phyloP scores from a whole-genome alignment of 1,140 invertebrate genomes.

The Diabrotica virgifera region DNA sequence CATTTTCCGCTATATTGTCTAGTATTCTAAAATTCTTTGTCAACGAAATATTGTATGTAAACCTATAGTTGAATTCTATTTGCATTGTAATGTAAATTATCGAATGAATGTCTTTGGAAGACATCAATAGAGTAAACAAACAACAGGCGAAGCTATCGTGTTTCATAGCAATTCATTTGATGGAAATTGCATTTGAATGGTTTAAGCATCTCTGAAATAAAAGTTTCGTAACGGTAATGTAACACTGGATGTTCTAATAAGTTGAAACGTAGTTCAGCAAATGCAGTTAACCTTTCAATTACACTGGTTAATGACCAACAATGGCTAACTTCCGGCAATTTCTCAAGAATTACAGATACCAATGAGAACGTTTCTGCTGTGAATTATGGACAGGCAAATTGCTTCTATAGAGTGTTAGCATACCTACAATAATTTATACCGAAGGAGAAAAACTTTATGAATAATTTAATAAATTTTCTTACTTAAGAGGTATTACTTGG shows the following conservation, averaged over 20 bases:
- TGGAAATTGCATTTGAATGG: background rate
- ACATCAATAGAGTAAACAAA: too few species aligned
- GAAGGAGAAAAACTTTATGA: too few species aligned
- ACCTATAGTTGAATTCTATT: too few species aligned
- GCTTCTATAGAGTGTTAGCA: too few species aligned
- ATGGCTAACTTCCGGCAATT: conserved; percentile 18
- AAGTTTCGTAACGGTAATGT: background rate
- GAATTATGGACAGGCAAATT: conserved; percentile 13
- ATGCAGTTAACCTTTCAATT: conserved; percentile 17
- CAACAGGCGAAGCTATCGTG: background rate
- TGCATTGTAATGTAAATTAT: too few species aligned
- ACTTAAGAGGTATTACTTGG: too few species aligned
- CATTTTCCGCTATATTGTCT: too few species aligned
- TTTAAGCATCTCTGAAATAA: background rate
- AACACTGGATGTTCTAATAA: conserved; percentile 5
- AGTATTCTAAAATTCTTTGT: too few species aligned
- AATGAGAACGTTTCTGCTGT: conserved; percentile 3
- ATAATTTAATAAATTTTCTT: too few species aligned
- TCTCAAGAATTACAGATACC: conserved; percentile 17
- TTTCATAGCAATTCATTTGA: background rate
- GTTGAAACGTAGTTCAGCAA: background rate
- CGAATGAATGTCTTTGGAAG: too few species aligned
- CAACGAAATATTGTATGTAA: too few species aligned
- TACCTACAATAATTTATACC: too few species aligned
- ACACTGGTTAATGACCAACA: conserved; percentile 14